phyloP scores from a whole-genome alignment of 2,888 invertebrate genomes.

The Fragum fragum region DNA sequence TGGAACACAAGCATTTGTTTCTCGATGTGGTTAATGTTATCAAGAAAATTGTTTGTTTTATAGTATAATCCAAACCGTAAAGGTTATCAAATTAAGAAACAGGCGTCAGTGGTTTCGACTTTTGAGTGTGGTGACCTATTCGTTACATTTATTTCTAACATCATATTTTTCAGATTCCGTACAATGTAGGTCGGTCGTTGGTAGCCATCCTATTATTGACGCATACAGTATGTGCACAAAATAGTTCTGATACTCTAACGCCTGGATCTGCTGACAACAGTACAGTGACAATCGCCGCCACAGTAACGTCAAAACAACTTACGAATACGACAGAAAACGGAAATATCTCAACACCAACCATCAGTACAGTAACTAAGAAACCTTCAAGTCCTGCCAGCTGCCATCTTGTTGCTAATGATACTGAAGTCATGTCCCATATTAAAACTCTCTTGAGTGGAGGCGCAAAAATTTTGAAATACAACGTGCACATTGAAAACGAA shows the following conservation, averaged over 20 bases:
- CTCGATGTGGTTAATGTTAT: too few relatives aligned
- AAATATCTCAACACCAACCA: background rate
- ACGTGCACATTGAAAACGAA: conserved; percentile 44
- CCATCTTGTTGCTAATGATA: conserved; percentile 33
- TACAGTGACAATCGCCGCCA: background rate
- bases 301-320: background rate
- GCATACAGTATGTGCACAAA: background rate
- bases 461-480: conserved; percentile 60
- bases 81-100: too few relatives aligned
- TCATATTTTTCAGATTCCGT: background rate
- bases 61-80: too few relatives aligned
- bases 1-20: too few relatives aligned
- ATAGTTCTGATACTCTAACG: background rate
- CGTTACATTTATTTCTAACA: background rate
- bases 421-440: conserved; percentile 32
- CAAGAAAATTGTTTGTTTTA: too few relatives aligned
- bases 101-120: too few relatives aligned
- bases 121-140: too few relatives aligned
- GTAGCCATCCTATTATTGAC: background rate
- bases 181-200: background rate
- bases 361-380: background rate
- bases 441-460: conserved; percentile 40
- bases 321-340: background rate
- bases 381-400: conserved; percentile 1
- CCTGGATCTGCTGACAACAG: background rate